Conservation (phyloP, 2,888 invertebrate species). For the Diarsia mendica region DNA sequence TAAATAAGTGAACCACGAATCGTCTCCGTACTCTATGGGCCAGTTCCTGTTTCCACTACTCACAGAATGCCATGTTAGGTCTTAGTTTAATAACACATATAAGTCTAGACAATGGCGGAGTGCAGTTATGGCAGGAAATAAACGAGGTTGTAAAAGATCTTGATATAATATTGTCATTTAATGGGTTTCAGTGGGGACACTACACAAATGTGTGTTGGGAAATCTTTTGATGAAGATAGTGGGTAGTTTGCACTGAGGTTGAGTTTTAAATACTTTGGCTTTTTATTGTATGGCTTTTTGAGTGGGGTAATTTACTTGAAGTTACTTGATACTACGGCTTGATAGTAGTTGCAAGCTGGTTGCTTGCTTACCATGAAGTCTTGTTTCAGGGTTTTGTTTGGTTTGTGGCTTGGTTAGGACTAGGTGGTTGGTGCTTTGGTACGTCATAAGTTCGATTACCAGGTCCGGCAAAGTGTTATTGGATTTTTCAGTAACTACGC, state of each 20-base stretch:
- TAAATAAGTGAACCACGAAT: background rate
- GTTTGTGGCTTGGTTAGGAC: too few species aligned
- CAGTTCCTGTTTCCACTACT: background rate
- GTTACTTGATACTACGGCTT: background rate
- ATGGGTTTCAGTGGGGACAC: too few species aligned
- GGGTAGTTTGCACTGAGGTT: background rate
- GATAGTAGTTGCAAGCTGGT: too few species aligned
- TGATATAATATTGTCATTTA: background rate
- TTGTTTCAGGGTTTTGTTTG: too few species aligned
- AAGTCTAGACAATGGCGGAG: slow-evolving; percentile 18
- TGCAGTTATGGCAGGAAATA: slow-evolving; percentile 15
- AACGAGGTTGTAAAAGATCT: slow-evolving; percentile 4
- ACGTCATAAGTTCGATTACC: too few species aligned
- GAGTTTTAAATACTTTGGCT: background rate
- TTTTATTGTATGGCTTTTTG: background rate
- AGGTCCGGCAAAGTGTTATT: too few species aligned
- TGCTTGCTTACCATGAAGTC: background rate
- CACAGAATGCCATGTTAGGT: slow-evolving; percentile 10
- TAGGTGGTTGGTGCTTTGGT: too few species aligned
- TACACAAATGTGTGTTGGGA: background rate
- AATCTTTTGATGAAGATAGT: background rate
- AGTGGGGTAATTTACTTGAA: background rate
- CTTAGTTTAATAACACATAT: slow-evolving; percentile 49
- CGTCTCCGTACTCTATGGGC: background rate
- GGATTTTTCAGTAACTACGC: too few species aligned